These are phyloP conservation scores for Halcyon smyrnensis DNA, from an alignment of 2,797 vertebrate species.

Conservation along the genomic window DNA sequence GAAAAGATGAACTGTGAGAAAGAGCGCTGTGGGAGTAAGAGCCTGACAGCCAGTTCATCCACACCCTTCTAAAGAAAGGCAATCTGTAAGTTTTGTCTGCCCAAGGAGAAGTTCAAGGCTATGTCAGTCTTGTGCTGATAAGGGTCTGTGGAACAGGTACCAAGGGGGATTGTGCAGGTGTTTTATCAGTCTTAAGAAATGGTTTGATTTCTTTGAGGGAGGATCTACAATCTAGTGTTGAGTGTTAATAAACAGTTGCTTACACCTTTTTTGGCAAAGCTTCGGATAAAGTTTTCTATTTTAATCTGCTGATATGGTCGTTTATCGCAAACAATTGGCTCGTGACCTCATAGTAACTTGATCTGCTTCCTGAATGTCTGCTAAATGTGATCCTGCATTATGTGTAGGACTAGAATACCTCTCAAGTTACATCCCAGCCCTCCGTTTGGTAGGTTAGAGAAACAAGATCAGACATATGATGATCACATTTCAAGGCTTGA, in stretches of 20 bases:
- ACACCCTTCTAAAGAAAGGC: background rate
- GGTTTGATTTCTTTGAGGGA: background rate
- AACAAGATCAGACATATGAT: background rate
- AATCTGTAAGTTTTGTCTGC: background rate
- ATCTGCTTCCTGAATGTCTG: background rate
- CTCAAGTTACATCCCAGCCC: background rate
- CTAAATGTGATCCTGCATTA: background rate
- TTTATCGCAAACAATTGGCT: background rate
- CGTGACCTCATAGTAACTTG: background rate
- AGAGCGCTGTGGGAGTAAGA: background rate
- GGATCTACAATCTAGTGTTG: background rate
- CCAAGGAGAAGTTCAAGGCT: background rate
- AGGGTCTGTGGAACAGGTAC: background rate
- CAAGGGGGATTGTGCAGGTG: background rate
- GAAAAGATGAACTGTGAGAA: background rate
- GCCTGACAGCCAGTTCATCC: background rate
- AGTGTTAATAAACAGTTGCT: background rate
- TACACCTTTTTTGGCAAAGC: background rate
- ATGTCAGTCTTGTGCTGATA: background rate
- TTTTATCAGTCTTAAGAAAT: background rate
- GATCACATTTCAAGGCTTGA: background rate
- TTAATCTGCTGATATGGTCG: background rate
- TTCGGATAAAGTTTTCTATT: background rate
- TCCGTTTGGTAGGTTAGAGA: background rate
- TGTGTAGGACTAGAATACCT: background rate